Evolutionary conservation across 2,888 invertebrate species (phyloP).

Genomic region (Apamea monoglypha): DNA sequence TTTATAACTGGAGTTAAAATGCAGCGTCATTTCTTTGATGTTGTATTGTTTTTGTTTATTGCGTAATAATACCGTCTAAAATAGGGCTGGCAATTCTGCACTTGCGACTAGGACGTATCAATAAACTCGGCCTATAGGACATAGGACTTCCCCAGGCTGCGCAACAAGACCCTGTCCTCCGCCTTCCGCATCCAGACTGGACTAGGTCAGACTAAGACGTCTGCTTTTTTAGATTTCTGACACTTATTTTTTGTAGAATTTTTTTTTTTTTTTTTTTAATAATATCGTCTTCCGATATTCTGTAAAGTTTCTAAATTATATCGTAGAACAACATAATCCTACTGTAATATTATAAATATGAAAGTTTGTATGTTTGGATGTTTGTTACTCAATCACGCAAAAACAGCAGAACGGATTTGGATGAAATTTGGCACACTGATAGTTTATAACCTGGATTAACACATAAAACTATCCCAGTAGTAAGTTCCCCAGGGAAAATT

Average conservation of each 20-base stretch:
- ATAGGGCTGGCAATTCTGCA: conserved; percentile 3
- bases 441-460: neutral
- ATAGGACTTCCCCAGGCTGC: too few species aligned
- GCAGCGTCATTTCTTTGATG: conserved; percentile 41
- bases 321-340: neutral
- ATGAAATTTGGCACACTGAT: neutral
- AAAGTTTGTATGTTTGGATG: neutral
- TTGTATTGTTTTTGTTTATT: conserved; percentile 34
- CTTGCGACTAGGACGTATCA: neutral
- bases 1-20: conserved; percentile 40
- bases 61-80: neutral
- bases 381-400: neutral
- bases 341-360: neutral
- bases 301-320: neutral
- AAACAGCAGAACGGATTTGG: neutral
- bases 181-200: too few species aligned
- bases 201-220: too few species aligned
- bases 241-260: neutral
- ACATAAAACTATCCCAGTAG: neutral
- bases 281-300: neutral
- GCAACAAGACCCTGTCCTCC: too few species aligned
- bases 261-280: neutral
- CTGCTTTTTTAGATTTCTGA: neutral
- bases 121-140: too few species aligned
- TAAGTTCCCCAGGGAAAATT: neutral